Evolutionary conservation across 2,113 vertebrate species (phyloP).

Genomic region (Sterrhoptilus dennistouni): DNA sequence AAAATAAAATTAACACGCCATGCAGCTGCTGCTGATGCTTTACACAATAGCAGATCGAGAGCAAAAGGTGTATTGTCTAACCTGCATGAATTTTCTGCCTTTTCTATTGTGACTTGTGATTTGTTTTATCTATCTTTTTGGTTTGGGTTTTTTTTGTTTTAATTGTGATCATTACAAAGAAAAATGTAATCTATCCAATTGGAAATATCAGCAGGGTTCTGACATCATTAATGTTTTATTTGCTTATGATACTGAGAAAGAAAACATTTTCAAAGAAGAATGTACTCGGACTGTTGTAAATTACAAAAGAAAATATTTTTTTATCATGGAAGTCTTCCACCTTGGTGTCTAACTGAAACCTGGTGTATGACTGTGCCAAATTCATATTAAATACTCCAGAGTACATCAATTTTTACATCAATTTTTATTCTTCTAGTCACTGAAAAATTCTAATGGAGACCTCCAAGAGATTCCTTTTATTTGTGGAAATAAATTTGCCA

Average conservation of each 20-base stretch:
- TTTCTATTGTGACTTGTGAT: neutral
- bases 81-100: neutral
- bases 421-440: neutral
- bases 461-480: neutral
- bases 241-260: neutral
- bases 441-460: neutral
- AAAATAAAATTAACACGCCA: neutral
- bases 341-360: neutral
- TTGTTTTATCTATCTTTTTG: neutral
- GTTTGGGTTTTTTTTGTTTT: neutral
- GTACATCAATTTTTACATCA: neutral
- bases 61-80: neutral
- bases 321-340: neutral
- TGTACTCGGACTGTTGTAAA: neutral
- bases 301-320: neutral
- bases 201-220: conserved; percentile 3
- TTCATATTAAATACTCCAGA: neutral
- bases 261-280: neutral
- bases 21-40: neutral
- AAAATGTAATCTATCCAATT: neutral
- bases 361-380: neutral
- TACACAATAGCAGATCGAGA: neutral
- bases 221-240: neutral
- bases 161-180: neutral
- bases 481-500: neutral